Base-by-base conservation (phyloP, 2,888 invertebrate species). In the Tortricodes alternella region DNA sequence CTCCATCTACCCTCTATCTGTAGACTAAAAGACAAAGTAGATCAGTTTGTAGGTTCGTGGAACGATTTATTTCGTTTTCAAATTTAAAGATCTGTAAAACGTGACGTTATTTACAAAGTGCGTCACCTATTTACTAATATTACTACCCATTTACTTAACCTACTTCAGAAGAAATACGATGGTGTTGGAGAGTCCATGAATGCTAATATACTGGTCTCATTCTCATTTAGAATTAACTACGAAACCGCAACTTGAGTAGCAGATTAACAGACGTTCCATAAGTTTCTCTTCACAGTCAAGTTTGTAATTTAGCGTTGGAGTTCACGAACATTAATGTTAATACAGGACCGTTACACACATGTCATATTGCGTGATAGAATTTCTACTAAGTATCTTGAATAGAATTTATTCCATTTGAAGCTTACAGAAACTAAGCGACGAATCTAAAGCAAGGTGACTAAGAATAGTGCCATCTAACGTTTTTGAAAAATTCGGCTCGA, bases 401-500 rank as follows among this genome's bases (percentile, higher is more conserved):
- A 15, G 41, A 35, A 21, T 35, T 48, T 24, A 24, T 35, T 41
- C 21, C 41, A 21, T 48, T 48, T 27, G 19, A 19, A n/a, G 34
- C 27, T 48, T 43, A 35, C 5, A 21, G 18, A 35, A 35, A 41
- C 48, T 55, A 19, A 5, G 49, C 29, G 56, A 44, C 35, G 43
- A 50, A 56, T 50, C 44, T 50, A 44, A 50, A 56, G 43, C 37
- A 50, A 56, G 44, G 16, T 56, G 56, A 50, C 49, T 60, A 61
- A 67, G 66, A 71, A 71, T 62, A 67, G 66, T 69, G 73, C 74
- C 62, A 69, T 74, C 73, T 70, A 68, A 68, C 70, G 63, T 68
- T 78, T 78, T 71, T 72, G 64, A 73, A 78, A 72, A 80, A 78
- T 79, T 76, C 67, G 71, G 72, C 70, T 65, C 69, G 64, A 71